These are phyloP conservation scores for Microtus ochrogaster DNA, from an alignment of 2,113 vertebrate species.

Conservation along the genomic window DNA sequence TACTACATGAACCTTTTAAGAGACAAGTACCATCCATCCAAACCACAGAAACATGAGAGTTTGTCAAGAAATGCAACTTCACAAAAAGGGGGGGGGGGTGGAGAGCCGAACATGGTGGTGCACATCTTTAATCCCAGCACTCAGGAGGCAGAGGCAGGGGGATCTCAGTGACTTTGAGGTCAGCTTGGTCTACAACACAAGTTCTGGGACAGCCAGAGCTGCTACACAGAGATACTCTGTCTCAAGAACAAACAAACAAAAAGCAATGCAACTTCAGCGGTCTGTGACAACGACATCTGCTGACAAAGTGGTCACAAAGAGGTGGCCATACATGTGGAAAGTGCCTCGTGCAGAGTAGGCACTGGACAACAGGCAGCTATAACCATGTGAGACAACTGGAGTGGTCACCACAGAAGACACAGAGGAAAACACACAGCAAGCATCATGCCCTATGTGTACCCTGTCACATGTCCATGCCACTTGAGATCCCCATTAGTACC, in stretches of 20 bases:
- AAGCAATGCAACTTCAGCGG: conserved; percentile 13
- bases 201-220: too few species aligned
- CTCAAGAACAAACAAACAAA: too few species aligned
- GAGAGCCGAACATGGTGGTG: rapidly evolving
- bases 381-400: not conserved
- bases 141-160: too few species aligned
- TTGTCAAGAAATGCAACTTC: conserved; percentile 7
- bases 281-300: not conserved
- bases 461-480: too few species aligned
- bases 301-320: not conserved
- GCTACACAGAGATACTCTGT: too few species aligned
- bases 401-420: not conserved
- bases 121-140: too few species aligned
- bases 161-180: too few species aligned
- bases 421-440: not conserved
- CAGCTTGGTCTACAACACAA: too few species aligned
- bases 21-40: not conserved
- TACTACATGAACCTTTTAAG: not conserved
- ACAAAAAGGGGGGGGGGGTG: too few species aligned
- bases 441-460: not conserved
- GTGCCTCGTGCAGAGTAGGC: not conserved
- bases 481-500: not conserved
- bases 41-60: not conserved
- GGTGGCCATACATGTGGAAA: not conserved
- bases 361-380: not conserved